These are phyloP conservation scores for Rhadinocentrus ornatus DNA, from an alignment of 2,797 vertebrate species.

Conservation along the genomic window DNA sequence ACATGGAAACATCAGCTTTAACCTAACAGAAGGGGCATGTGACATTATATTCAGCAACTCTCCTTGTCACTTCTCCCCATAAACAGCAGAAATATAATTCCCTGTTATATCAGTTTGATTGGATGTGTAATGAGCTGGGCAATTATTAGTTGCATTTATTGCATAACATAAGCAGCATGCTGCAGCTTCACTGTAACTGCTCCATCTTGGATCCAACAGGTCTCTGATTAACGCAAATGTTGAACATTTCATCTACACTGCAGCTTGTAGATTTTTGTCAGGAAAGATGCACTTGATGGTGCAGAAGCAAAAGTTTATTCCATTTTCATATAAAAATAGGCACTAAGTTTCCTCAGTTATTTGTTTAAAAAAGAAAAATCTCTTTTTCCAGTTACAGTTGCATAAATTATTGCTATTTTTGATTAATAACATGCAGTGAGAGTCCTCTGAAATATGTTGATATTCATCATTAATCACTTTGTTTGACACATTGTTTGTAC, in stretches of 20 bases:
- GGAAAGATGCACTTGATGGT: constrained; percentile 1
- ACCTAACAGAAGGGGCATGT: constrained; percentile 6
- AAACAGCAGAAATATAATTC: constrained; percentile 13
- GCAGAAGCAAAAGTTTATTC: neutral
- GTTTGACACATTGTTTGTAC: constrained; percentile 11
- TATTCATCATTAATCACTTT: constrained; percentile 1
- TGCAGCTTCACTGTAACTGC: constrained; percentile 48
- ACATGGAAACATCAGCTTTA: neutral
- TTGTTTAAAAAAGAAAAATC: neutral
- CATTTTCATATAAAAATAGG: neutral
- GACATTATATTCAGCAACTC: constrained; percentile 21
- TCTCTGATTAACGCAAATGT: constrained; percentile 55
- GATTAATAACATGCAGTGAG: neutral
- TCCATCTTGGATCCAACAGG: constrained; percentile 66
- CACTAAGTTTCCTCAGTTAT: neutral
- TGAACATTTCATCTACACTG: constrained; percentile 35
- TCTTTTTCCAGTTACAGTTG: neutral
- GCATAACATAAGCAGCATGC: constrained; percentile 53
- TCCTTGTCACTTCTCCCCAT: neutral
- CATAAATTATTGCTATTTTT: neutral
- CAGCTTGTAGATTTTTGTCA: constrained; percentile 30
- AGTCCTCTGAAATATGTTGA: constrained; percentile 1
- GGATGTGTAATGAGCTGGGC: constrained; percentile 34
- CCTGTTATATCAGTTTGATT: constrained; percentile 37
- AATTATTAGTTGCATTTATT: constrained; percentile 40